Conservation (phyloP, 1,140 invertebrate genomes). For the Drosophila ananassae region DNA sequence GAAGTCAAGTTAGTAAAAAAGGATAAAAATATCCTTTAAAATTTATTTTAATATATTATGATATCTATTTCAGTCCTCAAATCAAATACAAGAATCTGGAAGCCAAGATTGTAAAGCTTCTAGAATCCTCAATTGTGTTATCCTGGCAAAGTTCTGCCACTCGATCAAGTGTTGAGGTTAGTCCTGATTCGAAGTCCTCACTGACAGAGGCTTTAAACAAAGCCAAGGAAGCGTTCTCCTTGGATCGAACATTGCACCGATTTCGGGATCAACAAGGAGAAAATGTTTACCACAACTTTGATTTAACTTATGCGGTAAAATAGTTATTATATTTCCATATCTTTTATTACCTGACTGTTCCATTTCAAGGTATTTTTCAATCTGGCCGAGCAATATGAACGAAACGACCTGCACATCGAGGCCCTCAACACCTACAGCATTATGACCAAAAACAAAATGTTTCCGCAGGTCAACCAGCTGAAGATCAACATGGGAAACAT, state of each 20-base stretch:
- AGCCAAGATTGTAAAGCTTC: slow-evolving; percentile 91
- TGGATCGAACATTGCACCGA: slow-evolving; percentile 94
- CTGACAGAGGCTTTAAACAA: slow-evolving; percentile 90
- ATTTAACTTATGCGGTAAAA: slow-evolving; percentile 95
- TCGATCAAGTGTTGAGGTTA: slow-evolving; percentile 57
- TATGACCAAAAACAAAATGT: slow-evolving; percentile 93
- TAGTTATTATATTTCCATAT: background rate
- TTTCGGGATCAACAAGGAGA: slow-evolving; percentile 95
- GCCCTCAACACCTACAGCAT: slow-evolving; percentile 97
- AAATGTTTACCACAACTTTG: slow-evolving; percentile 94
- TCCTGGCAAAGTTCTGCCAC: slow-evolving; percentile 33
- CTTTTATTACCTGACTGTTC: background rate
- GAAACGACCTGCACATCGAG: slow-evolving; percentile 97
- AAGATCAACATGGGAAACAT: slow-evolving; percentile 99
- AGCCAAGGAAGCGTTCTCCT: slow-evolving; percentile 97
- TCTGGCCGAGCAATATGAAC: slow-evolving; percentile 95
- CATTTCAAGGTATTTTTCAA: slow-evolving; percentile 94
- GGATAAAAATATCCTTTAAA: background rate
- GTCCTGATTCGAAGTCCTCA: slow-evolving; percentile 50
- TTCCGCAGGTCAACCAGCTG: slow-evolving; percentile 94
- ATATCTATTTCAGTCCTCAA: slow-evolving; percentile 87
- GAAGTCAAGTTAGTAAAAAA: slow-evolving; percentile 85
- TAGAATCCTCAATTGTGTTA: slow-evolving; percentile 92
- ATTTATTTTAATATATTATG: background rate
- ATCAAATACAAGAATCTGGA: slow-evolving; percentile 94